phyloP scores from a whole-genome alignment of 1,140 invertebrate species.

The Diuraphis noxia region DNA sequence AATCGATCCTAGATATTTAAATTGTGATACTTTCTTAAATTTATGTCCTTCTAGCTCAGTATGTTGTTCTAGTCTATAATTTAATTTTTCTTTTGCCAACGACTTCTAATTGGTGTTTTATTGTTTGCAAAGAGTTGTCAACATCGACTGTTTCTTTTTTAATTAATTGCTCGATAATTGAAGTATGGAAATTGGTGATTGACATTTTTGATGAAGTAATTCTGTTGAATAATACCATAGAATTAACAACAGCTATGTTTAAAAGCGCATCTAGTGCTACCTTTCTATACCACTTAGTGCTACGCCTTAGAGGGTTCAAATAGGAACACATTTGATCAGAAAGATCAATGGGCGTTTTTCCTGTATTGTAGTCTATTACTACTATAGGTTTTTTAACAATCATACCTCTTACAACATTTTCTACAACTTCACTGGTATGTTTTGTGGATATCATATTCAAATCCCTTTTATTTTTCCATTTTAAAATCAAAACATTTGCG shows the following conservation, averaged over 20 bases:
- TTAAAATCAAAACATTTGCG: conserved; percentile 55
- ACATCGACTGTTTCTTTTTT: too few species aligned
- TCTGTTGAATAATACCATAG: not conserved
- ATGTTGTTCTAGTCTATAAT: too few species aligned
- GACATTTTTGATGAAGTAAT: conserved; percentile 17
- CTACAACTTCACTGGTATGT: conserved; percentile 54
- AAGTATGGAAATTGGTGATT: not conserved
- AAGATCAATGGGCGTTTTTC: conserved; percentile 43
- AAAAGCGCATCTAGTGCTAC: conserved; percentile 2
- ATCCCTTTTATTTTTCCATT: conserved; percentile 58
- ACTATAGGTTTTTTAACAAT: conserved; percentile 53
- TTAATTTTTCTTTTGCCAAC: too few species aligned
- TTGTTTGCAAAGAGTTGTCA: too few species aligned
- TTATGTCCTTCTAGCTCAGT: too few species aligned
- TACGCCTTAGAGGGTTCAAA: not conserved
- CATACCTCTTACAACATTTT: conserved; percentile 46
- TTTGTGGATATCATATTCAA: conserved; percentile 57
- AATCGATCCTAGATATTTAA: too few species aligned
- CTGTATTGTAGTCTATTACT: conserved; percentile 43
- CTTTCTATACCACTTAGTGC: conserved; percentile 20
- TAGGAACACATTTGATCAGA: conserved; percentile 41
- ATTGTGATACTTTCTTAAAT: too few species aligned
- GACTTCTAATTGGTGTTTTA: too few species aligned
- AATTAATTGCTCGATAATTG: too few species aligned
- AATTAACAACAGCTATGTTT: conserved; percentile 29